Evolutionary conservation across 2,113 vertebrate genomes (phyloP).

Genomic region (Collichthys lucidus): DNA sequence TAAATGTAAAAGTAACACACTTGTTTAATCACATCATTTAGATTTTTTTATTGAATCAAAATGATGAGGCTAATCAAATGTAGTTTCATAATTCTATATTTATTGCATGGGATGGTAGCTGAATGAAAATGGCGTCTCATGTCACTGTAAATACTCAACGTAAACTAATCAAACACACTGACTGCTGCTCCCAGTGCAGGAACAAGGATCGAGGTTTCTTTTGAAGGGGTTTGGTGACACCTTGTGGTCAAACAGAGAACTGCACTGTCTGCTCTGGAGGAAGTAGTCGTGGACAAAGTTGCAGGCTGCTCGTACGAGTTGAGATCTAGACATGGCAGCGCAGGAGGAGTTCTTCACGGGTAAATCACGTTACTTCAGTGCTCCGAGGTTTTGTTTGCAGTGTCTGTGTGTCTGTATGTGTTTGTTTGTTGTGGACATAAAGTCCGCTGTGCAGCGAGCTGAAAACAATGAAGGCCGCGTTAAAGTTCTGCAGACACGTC

Average conservation of each 20-base stretch:
- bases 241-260: conserved; percentile 42
- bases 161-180: not conserved
- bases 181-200: not conserved
- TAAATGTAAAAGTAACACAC: too few species aligned
- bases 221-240: conserved; percentile 39
- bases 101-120: not conserved
- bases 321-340: conserved; percentile 36
- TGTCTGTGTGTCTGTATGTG: not conserved
- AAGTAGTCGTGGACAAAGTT: not conserved
- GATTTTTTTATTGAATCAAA: too few species aligned
- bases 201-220: not conserved
- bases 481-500: not conserved
- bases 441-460: not conserved
- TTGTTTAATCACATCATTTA: too few species aligned
- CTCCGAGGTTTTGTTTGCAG: not conserved
- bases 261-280: conserved; percentile 20
- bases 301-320: not conserved
- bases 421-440: not conserved
- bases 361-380: conserved; percentile 23
- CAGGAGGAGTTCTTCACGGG: conserved; percentile 68
- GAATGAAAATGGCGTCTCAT: not conserved
- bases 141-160: not conserved
- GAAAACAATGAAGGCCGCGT: not conserved
- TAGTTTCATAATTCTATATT: too few species aligned
- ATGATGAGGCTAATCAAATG: too few species aligned